Evolutionary conservation across 2,113 vertebrate genomes (phyloP).

Genomic region (Lichenostomus cassidix): DNA sequence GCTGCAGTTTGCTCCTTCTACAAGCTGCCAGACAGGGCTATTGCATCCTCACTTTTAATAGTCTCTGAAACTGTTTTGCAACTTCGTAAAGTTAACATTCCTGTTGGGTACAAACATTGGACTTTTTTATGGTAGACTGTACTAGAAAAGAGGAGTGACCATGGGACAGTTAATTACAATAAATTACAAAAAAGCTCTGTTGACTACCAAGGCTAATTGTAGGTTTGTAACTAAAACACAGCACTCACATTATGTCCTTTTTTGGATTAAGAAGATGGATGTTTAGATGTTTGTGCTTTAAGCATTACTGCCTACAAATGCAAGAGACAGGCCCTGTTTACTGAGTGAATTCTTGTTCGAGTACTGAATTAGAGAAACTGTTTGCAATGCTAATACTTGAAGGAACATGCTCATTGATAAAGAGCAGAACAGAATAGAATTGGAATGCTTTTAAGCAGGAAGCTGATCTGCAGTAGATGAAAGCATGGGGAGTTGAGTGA

Average conservation of each 20-base stretch:
- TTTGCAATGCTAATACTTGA: conserved; percentile 30
- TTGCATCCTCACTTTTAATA: not conserved
- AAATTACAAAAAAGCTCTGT: not conserved
- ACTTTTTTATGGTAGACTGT: not conserved
- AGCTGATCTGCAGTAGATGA: not conserved
- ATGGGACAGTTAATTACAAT: not conserved
- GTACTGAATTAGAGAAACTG: not conserved
- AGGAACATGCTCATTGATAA: conserved; percentile 16
- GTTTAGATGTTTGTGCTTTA: conserved; percentile 6
- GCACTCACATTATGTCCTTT: not conserved
- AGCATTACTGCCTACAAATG: not conserved
- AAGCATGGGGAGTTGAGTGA: not conserved
- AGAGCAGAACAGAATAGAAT: not conserved
- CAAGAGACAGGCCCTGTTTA: not conserved
- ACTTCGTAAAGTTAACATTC: not conserved
- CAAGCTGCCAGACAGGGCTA: not conserved
- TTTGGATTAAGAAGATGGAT: not conserved
- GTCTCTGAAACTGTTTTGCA: not conserved
- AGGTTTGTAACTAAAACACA: not conserved
- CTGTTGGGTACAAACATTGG: not conserved
- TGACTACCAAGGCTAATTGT: not conserved
- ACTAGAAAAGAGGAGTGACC: not conserved
- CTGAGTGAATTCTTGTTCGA: not conserved
- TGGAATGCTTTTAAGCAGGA: conserved; percentile 1
- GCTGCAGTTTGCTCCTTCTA: not conserved